phyloP scores from a whole-genome alignment of 2,797 vertebrate species.

The Bradypodion ventrale region DNA sequence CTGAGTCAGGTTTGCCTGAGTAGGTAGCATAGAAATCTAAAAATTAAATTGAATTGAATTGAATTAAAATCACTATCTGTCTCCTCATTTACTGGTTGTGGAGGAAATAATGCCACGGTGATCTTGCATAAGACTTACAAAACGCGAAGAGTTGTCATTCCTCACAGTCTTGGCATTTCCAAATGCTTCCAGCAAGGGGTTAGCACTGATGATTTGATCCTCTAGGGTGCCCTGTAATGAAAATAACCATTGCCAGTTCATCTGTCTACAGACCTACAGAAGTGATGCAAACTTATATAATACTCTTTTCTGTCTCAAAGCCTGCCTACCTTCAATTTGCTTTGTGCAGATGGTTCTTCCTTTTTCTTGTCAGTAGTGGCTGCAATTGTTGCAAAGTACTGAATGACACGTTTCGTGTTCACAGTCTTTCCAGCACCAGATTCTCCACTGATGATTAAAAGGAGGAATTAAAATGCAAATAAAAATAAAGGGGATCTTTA shows the following conservation, averaged over 20 bases:
- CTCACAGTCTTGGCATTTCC: slow-evolving; percentile 90
- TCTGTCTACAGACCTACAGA: not conserved
- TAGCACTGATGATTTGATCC: slow-evolving; percentile 82
- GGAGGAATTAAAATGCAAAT: too few relatives aligned
- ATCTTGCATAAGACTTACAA: slow-evolving; percentile 51
- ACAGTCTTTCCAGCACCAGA: slow-evolving; percentile 86
- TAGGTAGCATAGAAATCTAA: too few relatives aligned
- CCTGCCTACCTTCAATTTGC: slow-evolving; percentile 72
- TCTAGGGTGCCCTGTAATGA: slow-evolving; percentile 77
- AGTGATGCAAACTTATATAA: accelerated
- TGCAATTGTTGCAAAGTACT: slow-evolving; percentile 90
- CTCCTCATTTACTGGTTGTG: too few relatives aligned
- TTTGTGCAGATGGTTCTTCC: slow-evolving; percentile 46
- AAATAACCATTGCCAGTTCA: not conserved
- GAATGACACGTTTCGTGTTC: slow-evolving; percentile 87
- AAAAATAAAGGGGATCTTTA: too few relatives aligned
- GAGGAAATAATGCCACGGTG: not conserved
- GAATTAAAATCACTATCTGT: too few relatives aligned
- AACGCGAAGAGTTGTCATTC: slow-evolving; percentile 75
- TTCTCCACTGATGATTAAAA: slow-evolving; percentile 77
- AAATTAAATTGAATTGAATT: too few relatives aligned
- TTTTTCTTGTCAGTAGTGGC: slow-evolving; percentile 84
- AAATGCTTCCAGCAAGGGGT: slow-evolving; percentile 90
- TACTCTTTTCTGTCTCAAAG: not conserved
- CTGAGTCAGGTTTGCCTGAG: too few relatives aligned